A percentile compares a stretch with the other conserved stretches of the same genome.
These are phyloP conservation scores for Vanessa cardui DNA, from an alignment of 2,888 invertebrate genomes.

Conservation along the genomic window DNA sequence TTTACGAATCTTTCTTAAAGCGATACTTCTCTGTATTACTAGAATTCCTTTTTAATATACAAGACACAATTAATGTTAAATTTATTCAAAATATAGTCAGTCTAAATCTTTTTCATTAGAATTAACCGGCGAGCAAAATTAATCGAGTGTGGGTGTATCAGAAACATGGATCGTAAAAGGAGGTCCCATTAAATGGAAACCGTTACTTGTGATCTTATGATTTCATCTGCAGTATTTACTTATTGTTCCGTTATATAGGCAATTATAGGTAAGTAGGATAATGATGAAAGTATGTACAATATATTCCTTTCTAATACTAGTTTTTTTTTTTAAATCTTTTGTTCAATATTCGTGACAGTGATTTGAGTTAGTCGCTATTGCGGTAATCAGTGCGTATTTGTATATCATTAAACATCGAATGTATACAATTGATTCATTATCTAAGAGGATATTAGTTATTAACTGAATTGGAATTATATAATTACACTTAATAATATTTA, in stretches of 20 bases:
- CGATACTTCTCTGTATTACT: no score
- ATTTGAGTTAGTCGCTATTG: no score
- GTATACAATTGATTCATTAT: no score
- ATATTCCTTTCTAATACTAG: slow-evolving; percentile 33
- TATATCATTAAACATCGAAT: no score
- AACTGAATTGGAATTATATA: no score
- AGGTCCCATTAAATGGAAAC: slow-evolving; percentile 24
- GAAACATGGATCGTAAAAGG: slow-evolving; percentile 25
- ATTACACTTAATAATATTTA: no score
- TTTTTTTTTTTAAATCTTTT: slow-evolving; percentile 5
- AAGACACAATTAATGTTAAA: no score
- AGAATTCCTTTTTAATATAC: no score
- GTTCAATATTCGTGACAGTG: neutral
- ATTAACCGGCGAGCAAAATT: slow-evolving; percentile 17
- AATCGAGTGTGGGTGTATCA: slow-evolving; percentile 28
- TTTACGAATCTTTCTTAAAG: no score
- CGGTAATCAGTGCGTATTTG: neutral
- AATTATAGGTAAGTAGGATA: slow-evolving; percentile 35
- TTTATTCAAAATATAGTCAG: neutral
- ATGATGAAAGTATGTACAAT: slow-evolving; percentile 23
- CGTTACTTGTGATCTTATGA: slow-evolving; percentile 34
- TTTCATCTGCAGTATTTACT: slow-evolving; percentile 33
- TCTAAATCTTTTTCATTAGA: neutral
- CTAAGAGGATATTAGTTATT: no score
- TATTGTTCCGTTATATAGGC: slow-evolving; percentile 32